Base-by-base conservation (phyloP, 2,888 invertebrate genomes). In the Cataglyphis albicans region DNA sequence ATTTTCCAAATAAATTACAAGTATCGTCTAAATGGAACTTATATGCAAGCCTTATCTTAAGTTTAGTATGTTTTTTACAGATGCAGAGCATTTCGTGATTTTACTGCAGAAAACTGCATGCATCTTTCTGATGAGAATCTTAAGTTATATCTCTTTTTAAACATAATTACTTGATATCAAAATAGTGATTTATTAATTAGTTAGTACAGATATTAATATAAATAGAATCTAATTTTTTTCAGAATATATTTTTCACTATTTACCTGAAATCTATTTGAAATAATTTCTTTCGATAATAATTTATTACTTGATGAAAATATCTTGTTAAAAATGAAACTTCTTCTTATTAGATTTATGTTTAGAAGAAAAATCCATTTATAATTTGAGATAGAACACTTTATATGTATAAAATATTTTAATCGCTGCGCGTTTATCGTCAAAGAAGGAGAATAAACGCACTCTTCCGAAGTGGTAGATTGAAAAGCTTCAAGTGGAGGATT, bases 351-450 rank as follows among this genome's bases (percentile, higher is more conserved):
- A 25, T 5, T 3, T 35, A 12, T 12, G 7, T 65, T 7, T 10
- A 38, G 18, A 65, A 65, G 55, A 67, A 80, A 80, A 80, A 80
- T 78, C 35, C 32, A 78, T 41, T 70, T 32, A 70, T 57, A 57
- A 78, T 78, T 41, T 70, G 29, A 55, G 38, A 70, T 25, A 57
- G 21, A 29, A 59, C 25, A 68, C 57, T 78, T 57, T 44, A 21
- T 32, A 70, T 70, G 32, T 57, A 44, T 80, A 59, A 80, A 78
- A 59, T 48, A 80, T 80, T 70, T 80, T 80, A 70, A 80, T 70
- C 41, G 59, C 21, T 44, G 1, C 7, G 75, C 67, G 25, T 76
- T 76, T 55, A 52, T 25, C 10, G 18, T 35, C 25, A 55, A 65
- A 70, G 55, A 59, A 29, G 48, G 21, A 44, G 44, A 70, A 59